Conservation (phyloP, 2,797 vertebrate genomes). For the Tadarida brasiliensis region DNA sequence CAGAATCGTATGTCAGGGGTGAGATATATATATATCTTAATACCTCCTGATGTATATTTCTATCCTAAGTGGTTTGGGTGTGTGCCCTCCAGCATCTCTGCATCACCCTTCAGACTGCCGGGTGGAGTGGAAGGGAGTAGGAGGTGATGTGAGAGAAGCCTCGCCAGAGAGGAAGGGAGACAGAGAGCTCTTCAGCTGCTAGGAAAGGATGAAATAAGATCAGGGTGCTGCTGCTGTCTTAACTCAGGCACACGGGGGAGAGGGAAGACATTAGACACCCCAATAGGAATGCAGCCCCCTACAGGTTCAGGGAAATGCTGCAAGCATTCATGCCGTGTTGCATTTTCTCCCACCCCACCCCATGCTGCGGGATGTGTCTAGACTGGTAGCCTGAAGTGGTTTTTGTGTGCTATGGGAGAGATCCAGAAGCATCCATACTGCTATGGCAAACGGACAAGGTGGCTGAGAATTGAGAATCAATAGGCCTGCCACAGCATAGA, state of each 20-base stretch:
- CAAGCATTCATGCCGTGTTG: not conserved
- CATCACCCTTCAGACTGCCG: not conserved
- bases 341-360: not conserved
- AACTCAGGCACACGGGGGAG: not conserved
- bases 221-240: not conserved
- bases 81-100: not conserved
- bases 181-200: not conserved
- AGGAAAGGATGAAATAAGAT: not conserved
- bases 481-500: not conserved
- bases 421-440: not conserved
- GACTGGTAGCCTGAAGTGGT: not conserved
- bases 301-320: not conserved
- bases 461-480: not conserved
- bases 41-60: not conserved
- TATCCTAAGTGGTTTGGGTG: constrained; percentile 32
- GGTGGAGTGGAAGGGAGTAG: not conserved
- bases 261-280: not conserved
- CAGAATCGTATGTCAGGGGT: not conserved
- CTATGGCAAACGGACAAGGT: not conserved
- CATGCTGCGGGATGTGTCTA: not conserved
- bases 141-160: not conserved
- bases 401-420: not conserved
- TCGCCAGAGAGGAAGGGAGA: not conserved
- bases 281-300: not conserved
- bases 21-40: not conserved